Percentiles rank a stretch among this genome's conserved stretches.
phyloP scores from a whole-genome alignment of 1,140 invertebrate genomes.

The Drosophila auraria region DNA sequence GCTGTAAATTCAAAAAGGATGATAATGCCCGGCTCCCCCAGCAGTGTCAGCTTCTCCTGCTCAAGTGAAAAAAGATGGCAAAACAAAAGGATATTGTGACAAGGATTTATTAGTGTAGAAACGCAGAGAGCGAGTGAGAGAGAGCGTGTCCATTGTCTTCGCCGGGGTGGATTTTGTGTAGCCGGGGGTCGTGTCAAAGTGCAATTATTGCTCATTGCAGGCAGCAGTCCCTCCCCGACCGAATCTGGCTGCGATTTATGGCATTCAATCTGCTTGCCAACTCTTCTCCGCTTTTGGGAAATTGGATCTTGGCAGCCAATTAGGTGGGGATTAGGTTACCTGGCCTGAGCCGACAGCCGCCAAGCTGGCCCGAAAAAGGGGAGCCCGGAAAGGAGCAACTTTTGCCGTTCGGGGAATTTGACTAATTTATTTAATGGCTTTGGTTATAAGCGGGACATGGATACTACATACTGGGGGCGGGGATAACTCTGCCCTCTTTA shows the following conservation, averaged over 20 bases:
- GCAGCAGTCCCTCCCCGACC: conserved; percentile 4
- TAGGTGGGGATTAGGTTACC: conserved; percentile 37
- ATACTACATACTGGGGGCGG: background rate
- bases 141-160: conserved; percentile 54
- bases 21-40: conserved; percentile 26
- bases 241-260: conserved; percentile 44
- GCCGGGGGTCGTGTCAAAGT: conserved; percentile 57
- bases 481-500: conserved; percentile 13
- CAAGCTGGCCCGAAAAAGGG: too few relatives aligned
- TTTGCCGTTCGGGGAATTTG: conserved; percentile 27
- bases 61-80: conserved; percentile 69
- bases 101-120: conserved; percentile 74
- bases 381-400: conserved; percentile 15
- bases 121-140: background rate
- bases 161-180: conserved; percentile 62
- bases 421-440: conserved; percentile 52
- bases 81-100: conserved; percentile 83
- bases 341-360: background rate
- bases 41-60: background rate
- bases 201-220: conserved; percentile 71
- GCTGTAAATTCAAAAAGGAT: conserved; percentile 80
- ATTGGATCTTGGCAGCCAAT: conserved; percentile 42
- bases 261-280: conserved; percentile 61
- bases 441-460: conserved; percentile 48
- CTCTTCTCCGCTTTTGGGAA: conserved; percentile 3